Conservation (phyloP, 1,140 invertebrate genomes). For the Mactra quadrangularis region DNA sequence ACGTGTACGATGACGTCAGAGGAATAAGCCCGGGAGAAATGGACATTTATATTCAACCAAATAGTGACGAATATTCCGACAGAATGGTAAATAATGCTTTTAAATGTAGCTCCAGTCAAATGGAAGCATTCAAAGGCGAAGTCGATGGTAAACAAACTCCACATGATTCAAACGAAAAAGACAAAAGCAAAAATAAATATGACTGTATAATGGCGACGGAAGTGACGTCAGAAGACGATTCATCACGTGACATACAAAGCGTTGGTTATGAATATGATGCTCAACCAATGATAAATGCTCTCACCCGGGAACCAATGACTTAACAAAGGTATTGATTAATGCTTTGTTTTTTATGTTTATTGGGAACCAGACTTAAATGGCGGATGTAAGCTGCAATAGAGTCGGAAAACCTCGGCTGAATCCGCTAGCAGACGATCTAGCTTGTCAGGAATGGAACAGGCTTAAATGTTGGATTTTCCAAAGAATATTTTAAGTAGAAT, state of each 20-base stretch:
- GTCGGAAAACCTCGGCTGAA: not conserved
- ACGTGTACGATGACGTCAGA: not conserved
- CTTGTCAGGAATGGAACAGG: not conserved
- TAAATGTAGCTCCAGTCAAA: not conserved
- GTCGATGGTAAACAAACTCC: not conserved
- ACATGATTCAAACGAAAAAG: not conserved
- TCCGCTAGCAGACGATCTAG: not conserved
- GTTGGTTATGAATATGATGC: conserved; percentile 37
- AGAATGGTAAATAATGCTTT: not conserved
- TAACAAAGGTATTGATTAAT: not conserved
- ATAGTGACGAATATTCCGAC: not conserved
- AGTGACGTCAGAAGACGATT: not conserved
- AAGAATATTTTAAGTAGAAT: too few relatives aligned
- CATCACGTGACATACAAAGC: not conserved
- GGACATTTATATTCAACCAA: conserved; percentile 26
- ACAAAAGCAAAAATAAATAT: not conserved
- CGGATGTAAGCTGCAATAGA: not conserved
- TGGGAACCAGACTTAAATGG: not conserved
- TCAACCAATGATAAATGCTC: conserved; percentile 43
- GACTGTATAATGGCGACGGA: not conserved
- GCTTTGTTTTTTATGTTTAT: not conserved
- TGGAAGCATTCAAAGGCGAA: not conserved
- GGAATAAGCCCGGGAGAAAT: not conserved
- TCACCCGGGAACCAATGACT: conserved; percentile 5
- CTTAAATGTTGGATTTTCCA: not conserved